phyloP scores from a whole-genome alignment of 2,797 vertebrate genomes.

The Melopsittacus undulatus region DNA sequence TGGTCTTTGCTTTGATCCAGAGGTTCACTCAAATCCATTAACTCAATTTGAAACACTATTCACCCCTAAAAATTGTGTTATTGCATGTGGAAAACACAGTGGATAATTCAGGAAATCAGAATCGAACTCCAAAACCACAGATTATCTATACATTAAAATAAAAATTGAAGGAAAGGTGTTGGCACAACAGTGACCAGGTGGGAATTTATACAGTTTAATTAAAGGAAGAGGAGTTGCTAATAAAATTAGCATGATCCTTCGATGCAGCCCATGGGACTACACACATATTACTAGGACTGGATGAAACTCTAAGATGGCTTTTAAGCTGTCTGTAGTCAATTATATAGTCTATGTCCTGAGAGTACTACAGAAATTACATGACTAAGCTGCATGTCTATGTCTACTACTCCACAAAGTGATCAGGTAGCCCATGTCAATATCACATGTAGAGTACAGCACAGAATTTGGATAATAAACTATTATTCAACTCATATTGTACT shows the following conservation, averaged over 20 bases:
- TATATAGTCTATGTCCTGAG: slow-evolving; percentile 24
- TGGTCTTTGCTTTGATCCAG: not conserved
- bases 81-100: not conserved
- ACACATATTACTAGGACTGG: slow-evolving; percentile 17
- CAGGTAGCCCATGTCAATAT: not conserved
- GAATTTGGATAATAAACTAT: not conserved
- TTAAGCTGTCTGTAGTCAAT: slow-evolving; percentile 57
- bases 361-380: not conserved
- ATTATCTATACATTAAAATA: not conserved
- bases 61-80: not conserved
- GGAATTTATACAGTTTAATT: slow-evolving; percentile 64
- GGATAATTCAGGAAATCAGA: not conserved
- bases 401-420: not conserved
- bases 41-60: not conserved
- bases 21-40: not conserved
- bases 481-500: not conserved
- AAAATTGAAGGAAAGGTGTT: slow-evolving; percentile 26
- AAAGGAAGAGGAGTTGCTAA: slow-evolving; percentile 56
- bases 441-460: not conserved
- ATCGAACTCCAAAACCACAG: not conserved
- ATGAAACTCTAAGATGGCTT: slow-evolving; percentile 45
- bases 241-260: slow-evolving; percentile 65
- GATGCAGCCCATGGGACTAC: slow-evolving; percentile 56
- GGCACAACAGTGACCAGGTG: slow-evolving; percentile 63
- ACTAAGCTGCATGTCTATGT: not conserved